Evolutionary conservation across 2,888 invertebrate species (phyloP).

Genomic region (Meghimatium bilineatum): DNA sequence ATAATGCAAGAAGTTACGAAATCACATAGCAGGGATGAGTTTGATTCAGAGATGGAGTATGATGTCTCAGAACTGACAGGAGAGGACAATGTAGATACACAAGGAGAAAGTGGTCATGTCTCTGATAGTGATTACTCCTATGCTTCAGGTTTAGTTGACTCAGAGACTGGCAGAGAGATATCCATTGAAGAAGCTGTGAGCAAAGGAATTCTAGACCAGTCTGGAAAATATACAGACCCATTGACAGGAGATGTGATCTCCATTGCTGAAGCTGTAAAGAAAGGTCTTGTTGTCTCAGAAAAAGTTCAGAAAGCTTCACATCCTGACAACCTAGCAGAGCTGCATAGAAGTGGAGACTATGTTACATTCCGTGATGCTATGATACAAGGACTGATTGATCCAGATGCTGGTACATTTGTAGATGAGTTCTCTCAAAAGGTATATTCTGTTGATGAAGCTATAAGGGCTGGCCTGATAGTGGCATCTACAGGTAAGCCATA

Average conservation of each 20-base stretch:
- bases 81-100: conserved; percentile 88
- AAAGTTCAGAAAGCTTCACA: conserved; percentile 56
- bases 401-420: conserved; percentile 80
- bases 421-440: conserved; percentile 88
- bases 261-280: conserved; percentile 90
- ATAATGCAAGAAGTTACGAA: background rate
- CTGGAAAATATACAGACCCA: conserved; percentile 88
- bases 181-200: conserved; percentile 90
- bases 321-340: conserved; percentile 53
- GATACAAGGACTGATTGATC: conserved; percentile 83
- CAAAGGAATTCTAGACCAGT: conserved; percentile 84
- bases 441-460: conserved; percentile 89
- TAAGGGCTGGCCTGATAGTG: conserved; percentile 64
- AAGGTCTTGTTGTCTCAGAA: conserved; percentile 84
- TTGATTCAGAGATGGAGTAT: conserved; percentile 89
- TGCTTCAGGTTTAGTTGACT: conserved; percentile 82
- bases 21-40: conserved; percentile 51
- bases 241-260: conserved; percentile 88
- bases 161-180: conserved; percentile 85
- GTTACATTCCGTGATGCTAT: conserved; percentile 85
- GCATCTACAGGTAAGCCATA: conserved; percentile 63
- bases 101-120: conserved; percentile 82
- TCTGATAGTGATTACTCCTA: conserved; percentile 50
- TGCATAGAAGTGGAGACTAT: conserved; percentile 51
- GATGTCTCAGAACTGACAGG: conserved; percentile 93